Conservation (phyloP, 2,888 invertebrate genomes). For the Taenaris catops region DNA sequence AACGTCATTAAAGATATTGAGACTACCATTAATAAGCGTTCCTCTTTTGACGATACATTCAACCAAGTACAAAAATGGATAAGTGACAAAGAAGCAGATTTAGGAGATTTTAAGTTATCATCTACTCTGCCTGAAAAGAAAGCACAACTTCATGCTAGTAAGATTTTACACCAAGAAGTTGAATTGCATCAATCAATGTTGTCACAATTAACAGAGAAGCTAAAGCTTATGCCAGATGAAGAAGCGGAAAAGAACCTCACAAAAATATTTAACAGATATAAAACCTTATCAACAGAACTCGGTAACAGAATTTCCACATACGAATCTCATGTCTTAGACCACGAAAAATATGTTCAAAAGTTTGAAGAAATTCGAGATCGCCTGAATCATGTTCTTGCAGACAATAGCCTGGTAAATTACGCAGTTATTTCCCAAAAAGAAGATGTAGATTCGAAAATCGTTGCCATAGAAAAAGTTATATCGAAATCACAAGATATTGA, state of each 20-base stretch:
- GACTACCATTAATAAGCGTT: slow-evolving; percentile 92
- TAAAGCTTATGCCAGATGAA: slow-evolving; percentile 87
- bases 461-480: slow-evolving; percentile 86
- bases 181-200: slow-evolving; percentile 91
- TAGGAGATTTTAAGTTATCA: slow-evolving; percentile 85
- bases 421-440: slow-evolving; percentile 89
- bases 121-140: slow-evolving; percentile 94
- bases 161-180: slow-evolving; percentile 91
- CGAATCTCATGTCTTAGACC: slow-evolving; percentile 87
- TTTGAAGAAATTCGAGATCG: slow-evolving; percentile 92
- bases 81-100: slow-evolving; percentile 87
- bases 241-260: slow-evolving; percentile 88
- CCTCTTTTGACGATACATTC: slow-evolving; percentile 95
- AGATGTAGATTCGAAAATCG: slow-evolving; percentile 86
- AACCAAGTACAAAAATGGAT: slow-evolving; percentile 94
- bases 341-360: slow-evolving; percentile 89
- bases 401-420: slow-evolving; percentile 88
- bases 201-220: slow-evolving; percentile 90
- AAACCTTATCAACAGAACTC: slow-evolving; percentile 83
- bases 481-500: slow-evolving; percentile 87
- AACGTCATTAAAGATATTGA: slow-evolving; percentile 93
- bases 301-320: slow-evolving; percentile 82
- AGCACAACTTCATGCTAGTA: slow-evolving; percentile 89
- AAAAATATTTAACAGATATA: slow-evolving; percentile 86
- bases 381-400: slow-evolving; percentile 88